Conservation (phyloP, 2,797 vertebrate species). For the Neopelma chrysocephalum region DNA sequence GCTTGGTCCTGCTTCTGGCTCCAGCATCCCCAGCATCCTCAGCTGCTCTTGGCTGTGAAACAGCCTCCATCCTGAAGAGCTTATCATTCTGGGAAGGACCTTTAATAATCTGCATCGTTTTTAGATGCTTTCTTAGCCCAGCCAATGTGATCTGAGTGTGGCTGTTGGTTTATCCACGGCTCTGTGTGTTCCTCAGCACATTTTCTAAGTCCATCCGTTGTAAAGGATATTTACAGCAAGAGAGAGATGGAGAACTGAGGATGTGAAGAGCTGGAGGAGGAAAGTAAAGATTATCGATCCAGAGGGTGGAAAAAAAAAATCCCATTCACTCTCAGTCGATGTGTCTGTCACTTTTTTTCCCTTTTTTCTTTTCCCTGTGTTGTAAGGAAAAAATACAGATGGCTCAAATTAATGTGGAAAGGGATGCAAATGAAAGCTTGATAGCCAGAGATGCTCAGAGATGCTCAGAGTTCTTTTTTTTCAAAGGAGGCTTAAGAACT, state of each 20-base stretch:
- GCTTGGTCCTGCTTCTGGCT: background rate
- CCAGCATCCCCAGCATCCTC: background rate
- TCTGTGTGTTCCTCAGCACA: background rate
- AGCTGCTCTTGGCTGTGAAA: background rate
- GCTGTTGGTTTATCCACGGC: background rate
- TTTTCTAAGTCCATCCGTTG: background rate
- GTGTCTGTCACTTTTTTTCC: background rate
- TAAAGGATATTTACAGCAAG: background rate
- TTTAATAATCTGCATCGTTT: background rate
- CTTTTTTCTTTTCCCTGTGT: background rate
- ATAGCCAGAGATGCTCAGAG: background rate
- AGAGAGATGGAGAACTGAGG: background rate
- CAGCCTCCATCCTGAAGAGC: background rate
- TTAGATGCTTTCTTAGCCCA: background rate
- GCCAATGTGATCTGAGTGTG: background rate
- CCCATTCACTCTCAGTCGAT: background rate
- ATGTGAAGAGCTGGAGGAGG: background rate
- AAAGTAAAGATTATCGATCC: background rate
- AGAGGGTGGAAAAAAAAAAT: background rate
- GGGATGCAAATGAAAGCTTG: background rate
- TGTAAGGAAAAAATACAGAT: background rate
- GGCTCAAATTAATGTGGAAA: background rate
- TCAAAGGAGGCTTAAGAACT: background rate
- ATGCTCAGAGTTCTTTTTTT: background rate
- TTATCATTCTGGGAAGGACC: background rate